Evolutionary conservation across 2,888 invertebrate species (phyloP), one percentile per base, ranked within the genome.

Genomic region (Eutolmus rufibarbis): DNA sequence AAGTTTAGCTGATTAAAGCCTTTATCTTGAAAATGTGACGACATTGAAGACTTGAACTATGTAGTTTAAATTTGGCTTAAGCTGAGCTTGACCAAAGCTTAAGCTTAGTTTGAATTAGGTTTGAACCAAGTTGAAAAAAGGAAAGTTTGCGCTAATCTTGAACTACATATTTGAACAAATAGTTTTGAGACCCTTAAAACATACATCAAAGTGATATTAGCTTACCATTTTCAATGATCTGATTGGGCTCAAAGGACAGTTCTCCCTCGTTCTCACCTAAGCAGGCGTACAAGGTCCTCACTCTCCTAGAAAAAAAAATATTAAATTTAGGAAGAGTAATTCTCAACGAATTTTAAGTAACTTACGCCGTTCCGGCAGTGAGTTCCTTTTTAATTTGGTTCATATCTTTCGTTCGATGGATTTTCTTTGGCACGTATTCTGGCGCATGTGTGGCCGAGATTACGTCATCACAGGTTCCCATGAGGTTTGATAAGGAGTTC

Each of bases 181-280:
- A 3, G 7, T 5, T 37, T 37, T 1, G 37, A 37, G 7, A 37
- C 7, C 37, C 37, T 7, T 37, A 37, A 37, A 1, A 37, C 37
- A 8, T 37, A 37, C 8, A 37, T 9, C 37, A 37, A 37, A 37
- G 1, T 43, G 9, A 8, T 43, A 14, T 43, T 9, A 84, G 90
- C 90, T 91, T 93, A 98, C 99, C 98, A 94, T 98, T 97, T 89
- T 97, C 97, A 91, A 99, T 98, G 91, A 99, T 98, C 95, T 98
- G 97, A 94, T 99, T 99, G 89, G 99, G 98, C 94, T 98, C 98
- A 94, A 99, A 99, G 40, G 98, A 98, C 90, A 99, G 94, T 94
- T 99, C 99, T 89, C 98, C 97, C 91, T 98, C 98, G 93, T 98
- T 97, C 94, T 98, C 99, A 87, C 98, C 99, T 90, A 98, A 94